These are phyloP conservation scores for Aricia agestis DNA, from an alignment of 1,140 invertebrate species.

Conservation along the genomic window DNA sequence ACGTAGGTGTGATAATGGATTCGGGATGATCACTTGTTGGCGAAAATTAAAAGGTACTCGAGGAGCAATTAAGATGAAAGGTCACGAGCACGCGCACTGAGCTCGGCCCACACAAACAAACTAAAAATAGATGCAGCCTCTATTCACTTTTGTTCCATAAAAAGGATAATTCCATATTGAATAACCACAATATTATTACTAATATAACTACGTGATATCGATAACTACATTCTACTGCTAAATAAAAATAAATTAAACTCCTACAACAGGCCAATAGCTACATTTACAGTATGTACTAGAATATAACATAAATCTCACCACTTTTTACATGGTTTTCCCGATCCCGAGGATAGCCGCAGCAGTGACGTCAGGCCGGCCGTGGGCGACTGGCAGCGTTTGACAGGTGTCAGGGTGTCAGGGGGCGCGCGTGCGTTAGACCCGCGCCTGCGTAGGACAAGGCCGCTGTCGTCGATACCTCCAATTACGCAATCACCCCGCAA, in stretches of 20 bases:
- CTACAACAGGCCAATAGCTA: too few species aligned
- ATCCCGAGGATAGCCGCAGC: conserved; percentile 24
- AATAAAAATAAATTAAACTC: neutral
- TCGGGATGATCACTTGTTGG: conserved; percentile 6
- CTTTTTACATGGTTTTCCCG: conserved; percentile 44
- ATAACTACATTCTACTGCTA: neutral
- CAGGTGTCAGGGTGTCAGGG: conserved; percentile 35
- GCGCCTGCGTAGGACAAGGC: conserved; percentile 39
- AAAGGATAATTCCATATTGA: neutral
- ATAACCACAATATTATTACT: neutral
- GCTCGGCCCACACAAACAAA: conserved; percentile 28
- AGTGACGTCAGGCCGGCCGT: conserved; percentile 45
- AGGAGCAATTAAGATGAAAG: conserved; percentile 44
- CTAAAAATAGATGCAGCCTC: conserved; percentile 43
- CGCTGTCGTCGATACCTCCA: neutral
- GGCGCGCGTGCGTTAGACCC: conserved; percentile 38
- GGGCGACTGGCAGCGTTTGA: conserved; percentile 47
- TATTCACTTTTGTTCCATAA: neutral
- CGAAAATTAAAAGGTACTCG: conserved; percentile 31
- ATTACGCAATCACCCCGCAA: neutral
- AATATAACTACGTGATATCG: neutral
- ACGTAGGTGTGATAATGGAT: conserved; percentile 6
- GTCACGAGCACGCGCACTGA: conserved; percentile 47
- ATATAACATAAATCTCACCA: conserved; percentile 31
- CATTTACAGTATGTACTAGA: neutral